Evolutionary conservation across 2,888 invertebrate genomes (phyloP), one percentile per base, ranked within the genome.

Genomic region (Callinectes sapidus): DNA sequence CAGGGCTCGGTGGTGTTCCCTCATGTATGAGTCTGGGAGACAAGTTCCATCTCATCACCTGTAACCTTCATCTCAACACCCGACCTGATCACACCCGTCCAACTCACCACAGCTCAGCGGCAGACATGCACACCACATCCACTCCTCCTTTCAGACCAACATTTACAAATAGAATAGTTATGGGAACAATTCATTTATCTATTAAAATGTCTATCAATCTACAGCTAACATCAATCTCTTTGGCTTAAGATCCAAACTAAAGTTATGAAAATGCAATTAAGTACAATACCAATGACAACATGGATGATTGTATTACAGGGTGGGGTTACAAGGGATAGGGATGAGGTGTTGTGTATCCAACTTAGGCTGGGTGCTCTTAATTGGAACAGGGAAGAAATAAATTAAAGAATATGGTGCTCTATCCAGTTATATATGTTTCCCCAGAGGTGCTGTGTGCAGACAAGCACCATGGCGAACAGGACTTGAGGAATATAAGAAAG

Each of bases 141-240:
- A 91, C 91, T 91, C 90, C 85, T 87, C 61, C 92, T 91, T 91
- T 90, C 92, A 92, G 87, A 92, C 93, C 91, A 91, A 91, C 91
- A 91, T 93, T 93, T 93, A 93, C 91, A 91, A 91, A 91, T 91
- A 93, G 91, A 93, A 93, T 93, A 93, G 91, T 93, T 93, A 91
- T 93, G 93, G 93, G 93, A 93, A 93, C 93, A 93, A 93, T 91
- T 93, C 89, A 91, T 93, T 86, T 93, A 93, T 91, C 93, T 93
- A 93, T 91, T 93, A 93, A 91, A 93, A 93, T 91, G 91, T 93
- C 91, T 93, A 91, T 91, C 93, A 91, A 93, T 91, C 93, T 93
- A 93, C 93, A 91, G 91, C 93, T 93, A 93, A 93, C 93, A 93
- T 93, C 93, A 93, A 93, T 93, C 93, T 93, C 93, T 93, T 93